Percentiles rank a stretch among this genome's conserved stretches.
Evolutionary conservation across 2,888 invertebrate genomes (phyloP).

Genomic region (Tipula unca): DNA sequence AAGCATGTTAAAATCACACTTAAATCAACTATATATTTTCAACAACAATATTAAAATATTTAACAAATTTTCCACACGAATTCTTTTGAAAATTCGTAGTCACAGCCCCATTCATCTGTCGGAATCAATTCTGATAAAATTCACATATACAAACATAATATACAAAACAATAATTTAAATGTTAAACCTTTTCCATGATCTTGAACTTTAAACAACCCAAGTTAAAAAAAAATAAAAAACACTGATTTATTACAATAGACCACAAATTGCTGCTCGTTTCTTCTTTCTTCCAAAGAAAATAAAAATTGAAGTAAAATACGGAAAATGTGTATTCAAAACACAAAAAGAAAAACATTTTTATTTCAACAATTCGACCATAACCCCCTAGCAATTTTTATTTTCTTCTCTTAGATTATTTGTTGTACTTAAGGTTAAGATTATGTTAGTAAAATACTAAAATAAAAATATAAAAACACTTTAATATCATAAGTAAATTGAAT

Average conservation of each 20-base stretch:
- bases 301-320: neutral
- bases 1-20: neutral
- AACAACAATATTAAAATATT: neutral
- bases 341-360: neutral
- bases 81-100: neutral
- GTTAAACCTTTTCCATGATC: neutral
- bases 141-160: neutral
- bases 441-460: neutral
- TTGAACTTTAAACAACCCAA: neutral
- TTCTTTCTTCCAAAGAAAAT: neutral
- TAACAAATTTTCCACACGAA: neutral
- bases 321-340: neutral
- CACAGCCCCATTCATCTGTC: neutral
- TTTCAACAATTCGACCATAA: neutral
- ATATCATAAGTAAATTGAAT: slow-evolving; percentile 8
- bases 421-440: neutral
- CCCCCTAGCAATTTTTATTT: neutral
- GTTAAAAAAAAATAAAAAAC: neutral
- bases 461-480: neutral
- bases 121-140: neutral
- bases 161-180: neutral
- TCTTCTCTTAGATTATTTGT: neutral
- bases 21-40: neutral
- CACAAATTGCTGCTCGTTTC: neutral
- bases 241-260: slow-evolving; percentile 4